phyloP scores from a whole-genome alignment of 2,888 invertebrate species.

The Macropis europaea region DNA sequence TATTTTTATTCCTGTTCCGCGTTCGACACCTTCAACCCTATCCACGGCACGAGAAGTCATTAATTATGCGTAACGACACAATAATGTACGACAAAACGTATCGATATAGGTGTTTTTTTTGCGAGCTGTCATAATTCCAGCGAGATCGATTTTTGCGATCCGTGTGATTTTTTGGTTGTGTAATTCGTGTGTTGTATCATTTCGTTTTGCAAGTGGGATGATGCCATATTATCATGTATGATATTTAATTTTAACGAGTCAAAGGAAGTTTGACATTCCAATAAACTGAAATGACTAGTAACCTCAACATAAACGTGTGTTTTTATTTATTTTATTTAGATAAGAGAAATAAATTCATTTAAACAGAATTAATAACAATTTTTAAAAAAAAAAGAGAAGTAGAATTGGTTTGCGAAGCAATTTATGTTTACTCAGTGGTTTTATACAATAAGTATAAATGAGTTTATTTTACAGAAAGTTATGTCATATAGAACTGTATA shows the following conservation, averaged over 20 bases:
- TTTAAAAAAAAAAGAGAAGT: too few species aligned
- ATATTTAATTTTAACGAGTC: slow-evolving; percentile 41
- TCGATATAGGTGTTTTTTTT: slow-evolving; percentile 3
- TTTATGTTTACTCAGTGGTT: too few species aligned
- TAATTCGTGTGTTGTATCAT: slow-evolving; percentile 21
- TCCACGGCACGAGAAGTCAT: background rate
- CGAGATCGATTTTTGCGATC: slow-evolving; percentile 11
- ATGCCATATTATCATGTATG: slow-evolving; percentile 44
- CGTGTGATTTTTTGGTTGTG: background rate
- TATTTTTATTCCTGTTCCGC: slow-evolving; percentile 43
- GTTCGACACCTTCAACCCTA: slow-evolving; percentile 10
- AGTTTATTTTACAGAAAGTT: too few species aligned
- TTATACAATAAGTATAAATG: too few species aligned
- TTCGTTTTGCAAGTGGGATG: slow-evolving; percentile 26
- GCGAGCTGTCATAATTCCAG: background rate
- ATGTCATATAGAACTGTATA: too few species aligned
- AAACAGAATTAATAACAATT: too few species aligned
- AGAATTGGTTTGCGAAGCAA: too few species aligned
- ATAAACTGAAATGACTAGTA: slow-evolving; percentile 35
- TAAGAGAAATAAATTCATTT: too few species aligned
- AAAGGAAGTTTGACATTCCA: slow-evolving; percentile 16
- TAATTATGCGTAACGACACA: background rate
- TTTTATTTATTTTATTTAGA: background rate
- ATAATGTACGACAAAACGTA: background rate
- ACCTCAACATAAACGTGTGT: background rate